phyloP scores from a whole-genome alignment of 2,888 invertebrate species.

The Lepidocyrtinus sp. region DNA sequence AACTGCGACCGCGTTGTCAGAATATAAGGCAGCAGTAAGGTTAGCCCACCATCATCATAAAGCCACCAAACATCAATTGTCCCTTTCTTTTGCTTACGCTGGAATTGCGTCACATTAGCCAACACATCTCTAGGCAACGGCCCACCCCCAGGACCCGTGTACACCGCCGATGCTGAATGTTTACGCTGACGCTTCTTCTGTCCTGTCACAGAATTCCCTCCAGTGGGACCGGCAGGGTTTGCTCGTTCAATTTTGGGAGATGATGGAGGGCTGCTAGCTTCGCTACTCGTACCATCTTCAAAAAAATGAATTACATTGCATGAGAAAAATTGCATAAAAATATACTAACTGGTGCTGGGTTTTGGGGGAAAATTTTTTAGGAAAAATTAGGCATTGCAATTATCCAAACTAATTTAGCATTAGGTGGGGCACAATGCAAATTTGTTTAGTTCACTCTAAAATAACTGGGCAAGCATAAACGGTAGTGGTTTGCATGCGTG shows the following conservation, averaged over 20 bases:
- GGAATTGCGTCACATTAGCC: conserved; percentile 71
- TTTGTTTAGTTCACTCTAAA: no score
- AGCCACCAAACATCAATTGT: conserved; percentile 77
- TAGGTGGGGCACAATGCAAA: no score
- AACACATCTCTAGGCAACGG: conserved; percentile 76
- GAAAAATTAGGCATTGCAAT: no score
- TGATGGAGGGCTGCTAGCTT: conserved; percentile 71
- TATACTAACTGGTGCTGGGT: no score
- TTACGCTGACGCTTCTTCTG: conserved; percentile 65
- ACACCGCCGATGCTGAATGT: conserved; percentile 66
- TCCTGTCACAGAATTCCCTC: conserved; percentile 23
- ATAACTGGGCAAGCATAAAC: no score
- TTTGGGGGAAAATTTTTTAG: no score
- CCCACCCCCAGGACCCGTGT: conserved; percentile 74
- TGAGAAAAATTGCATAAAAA: no score
- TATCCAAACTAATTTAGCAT: no score
- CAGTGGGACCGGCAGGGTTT: conserved; percentile 46
- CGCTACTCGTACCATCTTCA: conserved; percentile 70
- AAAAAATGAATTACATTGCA: no score
- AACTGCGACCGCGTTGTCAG: conserved; percentile 85
- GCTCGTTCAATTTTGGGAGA: conserved; percentile 70
- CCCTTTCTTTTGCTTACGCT: conserved; percentile 72
- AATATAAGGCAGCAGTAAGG: conserved; percentile 88
- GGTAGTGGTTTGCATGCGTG: no score
- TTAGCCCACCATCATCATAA: conserved; percentile 80